A percentile compares a stretch with the other conserved stretches of the same genome.
Conservation (phyloP, 2,888 invertebrate genomes). For the Tetragonula carbonaria region DNA sequence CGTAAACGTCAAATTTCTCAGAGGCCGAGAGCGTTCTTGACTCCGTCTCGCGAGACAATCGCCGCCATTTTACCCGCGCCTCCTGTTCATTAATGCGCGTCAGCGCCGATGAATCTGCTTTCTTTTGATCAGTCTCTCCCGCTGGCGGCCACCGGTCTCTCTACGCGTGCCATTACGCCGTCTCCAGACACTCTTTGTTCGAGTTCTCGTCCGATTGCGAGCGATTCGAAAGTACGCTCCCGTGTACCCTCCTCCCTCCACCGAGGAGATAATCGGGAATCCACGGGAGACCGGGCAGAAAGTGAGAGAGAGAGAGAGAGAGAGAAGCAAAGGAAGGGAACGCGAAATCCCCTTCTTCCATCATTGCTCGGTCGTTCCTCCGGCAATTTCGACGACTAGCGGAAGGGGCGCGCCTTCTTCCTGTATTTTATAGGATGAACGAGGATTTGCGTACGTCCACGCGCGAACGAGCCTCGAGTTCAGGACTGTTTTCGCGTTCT, state of each 20-base stretch:
- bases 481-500: constrained; percentile 2
- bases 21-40: constrained; percentile 1
- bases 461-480: constrained; percentile 25
- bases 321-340: constrained; percentile 35
- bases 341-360: constrained; percentile 47
- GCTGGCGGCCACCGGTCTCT: constrained; percentile 13
- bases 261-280: constrained; percentile 67
- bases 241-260: not conserved
- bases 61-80: constrained; percentile 26
- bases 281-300: constrained; percentile 13
- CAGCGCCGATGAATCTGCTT: constrained; percentile 63
- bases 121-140: constrained; percentile 70
- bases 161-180: constrained; percentile 50
- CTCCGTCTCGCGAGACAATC: constrained; percentile 55
- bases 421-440: constrained; percentile 57
- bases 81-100: constrained; percentile 68
- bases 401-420: constrained; percentile 33
- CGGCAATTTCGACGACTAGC: constrained; percentile 57
- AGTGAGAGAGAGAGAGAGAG: constrained; percentile 12
- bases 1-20: too few relatives aligned
- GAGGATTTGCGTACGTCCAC: constrained; percentile 39
- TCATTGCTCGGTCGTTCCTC: constrained; percentile 51
- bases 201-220: constrained; percentile 64
- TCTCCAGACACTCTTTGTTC: constrained; percentile 55
- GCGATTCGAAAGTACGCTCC: constrained; percentile 49